phyloP scores from a whole-genome alignment of 2,888 invertebrate genomes.

The Trissolcus brochymenae region DNA sequence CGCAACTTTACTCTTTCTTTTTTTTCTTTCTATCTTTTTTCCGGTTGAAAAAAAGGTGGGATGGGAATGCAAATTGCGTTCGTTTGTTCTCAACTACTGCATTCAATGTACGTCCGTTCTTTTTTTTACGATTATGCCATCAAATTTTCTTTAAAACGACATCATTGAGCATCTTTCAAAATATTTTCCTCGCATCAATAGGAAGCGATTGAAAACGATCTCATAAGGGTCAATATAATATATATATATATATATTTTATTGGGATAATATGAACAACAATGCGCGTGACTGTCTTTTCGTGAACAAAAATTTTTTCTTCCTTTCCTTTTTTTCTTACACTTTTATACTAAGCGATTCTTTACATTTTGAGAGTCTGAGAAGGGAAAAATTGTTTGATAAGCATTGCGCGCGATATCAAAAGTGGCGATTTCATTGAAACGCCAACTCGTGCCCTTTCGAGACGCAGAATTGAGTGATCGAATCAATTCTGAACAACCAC shows the following conservation, averaged over 20 bases:
- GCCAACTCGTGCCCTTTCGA: conserved; percentile 36
- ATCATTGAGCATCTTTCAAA: conserved; percentile 59
- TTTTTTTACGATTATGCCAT: conserved; percentile 16
- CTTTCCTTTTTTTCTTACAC: conserved; percentile 25
- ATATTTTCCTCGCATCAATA: conserved; percentile 43
- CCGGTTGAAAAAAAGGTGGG: conserved; percentile 15
- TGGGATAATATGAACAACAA: conserved; percentile 52
- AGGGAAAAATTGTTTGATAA: conserved; percentile 38
- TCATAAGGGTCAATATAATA: conserved; percentile 36
- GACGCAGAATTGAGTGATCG: not conserved
- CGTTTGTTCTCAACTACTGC: conserved; percentile 22
- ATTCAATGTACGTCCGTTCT: conserved; percentile 48
- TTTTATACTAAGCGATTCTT: conserved; percentile 50
- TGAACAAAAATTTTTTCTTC: conserved; percentile 38
- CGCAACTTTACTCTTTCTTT: not conserved
- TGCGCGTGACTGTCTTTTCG: conserved; percentile 42
- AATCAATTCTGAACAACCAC: conserved; percentile 40
- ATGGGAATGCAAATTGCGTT: conserved; percentile 23
- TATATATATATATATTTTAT: conserved; percentile 36
- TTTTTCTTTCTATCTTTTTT: conserved; percentile 1
- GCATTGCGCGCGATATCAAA: conserved; percentile 53
- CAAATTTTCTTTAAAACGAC: conserved; percentile 54
- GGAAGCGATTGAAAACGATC: conserved; percentile 51
- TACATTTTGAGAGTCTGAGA: conserved; percentile 43
- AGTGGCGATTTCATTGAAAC: conserved; percentile 36